phyloP scores from a whole-genome alignment of 2,113 vertebrate species.

The Myanophis thanlyinensis region DNA sequence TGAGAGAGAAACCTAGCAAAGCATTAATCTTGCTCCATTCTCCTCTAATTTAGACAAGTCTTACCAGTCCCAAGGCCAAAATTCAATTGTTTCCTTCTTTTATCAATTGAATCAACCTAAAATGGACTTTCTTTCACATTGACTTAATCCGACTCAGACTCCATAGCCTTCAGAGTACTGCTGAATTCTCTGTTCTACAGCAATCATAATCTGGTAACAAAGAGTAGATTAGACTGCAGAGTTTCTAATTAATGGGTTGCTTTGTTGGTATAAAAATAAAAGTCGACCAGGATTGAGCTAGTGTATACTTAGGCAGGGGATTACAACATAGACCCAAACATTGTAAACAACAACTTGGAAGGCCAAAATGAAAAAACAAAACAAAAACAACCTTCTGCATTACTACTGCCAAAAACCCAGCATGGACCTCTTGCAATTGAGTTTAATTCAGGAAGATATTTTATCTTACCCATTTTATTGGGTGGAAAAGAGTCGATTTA shows the following conservation, averaged over 20 bases:
- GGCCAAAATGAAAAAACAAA: background rate
- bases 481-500: constrained; percentile 32
- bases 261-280: background rate
- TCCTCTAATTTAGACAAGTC: constrained; percentile 58
- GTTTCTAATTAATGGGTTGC: constrained; percentile 38
- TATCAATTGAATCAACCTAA: constrained; percentile 46
- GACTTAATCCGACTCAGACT: constrained; percentile 29
- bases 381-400: too few species aligned
- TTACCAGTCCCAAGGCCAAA: constrained; percentile 53
- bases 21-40: constrained; percentile 59
- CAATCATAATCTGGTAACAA: constrained; percentile 23
- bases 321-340: background rate
- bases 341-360: background rate
- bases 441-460: background rate
- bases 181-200: constrained; percentile 27
- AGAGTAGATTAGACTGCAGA: constrained; percentile 17
- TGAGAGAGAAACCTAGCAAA: constrained; percentile 50
- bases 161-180: constrained; percentile 24
- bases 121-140: constrained; percentile 43
- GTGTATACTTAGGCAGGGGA: background rate
- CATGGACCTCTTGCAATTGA: background rate
- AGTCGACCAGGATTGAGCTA: background rate
- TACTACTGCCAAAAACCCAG: background rate
- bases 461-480: constrained; percentile 18
- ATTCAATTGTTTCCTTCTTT: constrained; percentile 47